phyloP scores from a whole-genome alignment of 2,797 vertebrate genomes.

The Mycteria americana region DNA sequence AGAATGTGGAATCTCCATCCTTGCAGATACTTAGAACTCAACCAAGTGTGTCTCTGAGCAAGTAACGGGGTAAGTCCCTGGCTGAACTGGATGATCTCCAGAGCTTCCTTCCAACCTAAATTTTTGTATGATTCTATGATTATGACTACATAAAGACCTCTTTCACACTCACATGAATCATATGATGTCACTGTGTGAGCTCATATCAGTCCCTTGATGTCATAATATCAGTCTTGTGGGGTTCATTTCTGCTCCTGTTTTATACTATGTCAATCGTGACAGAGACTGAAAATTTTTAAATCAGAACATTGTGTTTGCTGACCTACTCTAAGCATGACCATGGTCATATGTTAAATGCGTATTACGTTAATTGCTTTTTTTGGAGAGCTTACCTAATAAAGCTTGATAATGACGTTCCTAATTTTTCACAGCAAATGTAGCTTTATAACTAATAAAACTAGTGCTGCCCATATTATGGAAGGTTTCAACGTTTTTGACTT shows the following conservation, averaged over 20 bases:
- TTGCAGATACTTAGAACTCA: not conserved
- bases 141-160: not conserved
- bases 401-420: not conserved
- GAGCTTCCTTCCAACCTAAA: not conserved
- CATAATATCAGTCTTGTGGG: not conserved
- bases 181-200: not conserved
- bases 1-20: not conserved
- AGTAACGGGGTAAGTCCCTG: not conserved
- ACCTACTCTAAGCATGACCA: not conserved
- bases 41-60: not conserved
- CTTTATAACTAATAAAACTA: not conserved
- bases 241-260: not conserved
- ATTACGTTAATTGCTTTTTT: not conserved
- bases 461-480: not conserved
- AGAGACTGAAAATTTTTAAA: not conserved
- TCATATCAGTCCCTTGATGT: not conserved
- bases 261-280: not conserved
- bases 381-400: not conserved
- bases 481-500: not conserved
- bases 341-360: not conserved
- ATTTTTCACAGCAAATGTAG: not conserved
- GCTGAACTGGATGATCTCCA: not conserved
- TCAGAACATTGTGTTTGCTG: not conserved
- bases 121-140: not conserved
- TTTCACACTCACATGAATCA: not conserved